Evolutionary conservation across 2,888 invertebrate genomes (phyloP), one percentile per base, ranked within the genome.

Genomic region (Alcis repandata): DNA sequence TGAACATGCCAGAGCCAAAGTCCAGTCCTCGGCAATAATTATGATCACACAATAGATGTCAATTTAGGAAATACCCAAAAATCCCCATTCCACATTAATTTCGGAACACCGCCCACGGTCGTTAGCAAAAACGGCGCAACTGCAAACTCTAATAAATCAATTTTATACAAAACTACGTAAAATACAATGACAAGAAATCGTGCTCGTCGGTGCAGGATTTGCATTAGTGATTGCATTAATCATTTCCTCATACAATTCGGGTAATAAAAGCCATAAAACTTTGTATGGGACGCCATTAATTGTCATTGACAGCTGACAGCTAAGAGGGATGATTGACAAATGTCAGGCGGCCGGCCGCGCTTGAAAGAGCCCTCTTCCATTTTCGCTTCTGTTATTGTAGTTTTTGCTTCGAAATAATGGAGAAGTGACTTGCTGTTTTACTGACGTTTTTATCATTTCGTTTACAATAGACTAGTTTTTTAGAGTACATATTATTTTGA

Each of bases 191-290:
- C 71, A 72, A 53, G 38, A 19, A 46, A 38, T 40, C 63, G 63
- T 63, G 58, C 52, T 58, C 59, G 76, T 80, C 76, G 90, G 92
- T 92, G 92, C 79, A 79, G 87, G 91, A 92, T 93, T 93, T 92
- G 92, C 92, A 93, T 93, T 92, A 93, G 92, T 84, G 87, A 87
- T 90, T 91, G 81, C 93, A 93, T 92, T 93, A 92, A 93, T 93
- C 93, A 93, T 92, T 82, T 86, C 79, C 78, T 75, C 83, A 79
- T 82, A 91, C 90, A 90, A 90, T 88, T 77, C 83, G 86, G 78
- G 86, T 82, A 91, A 91, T 90, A 91, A 90, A 88, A 86, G 84
- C 91, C 87, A 90, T 91, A 91, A 90, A 92, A 90, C 88, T 90
- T 86, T 91, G 88, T 89, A 92, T 91, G 80, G 88, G 78, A 79